Conservation (phyloP, 2,797 vertebrate species). For the Notamacropus eugenii region DNA sequence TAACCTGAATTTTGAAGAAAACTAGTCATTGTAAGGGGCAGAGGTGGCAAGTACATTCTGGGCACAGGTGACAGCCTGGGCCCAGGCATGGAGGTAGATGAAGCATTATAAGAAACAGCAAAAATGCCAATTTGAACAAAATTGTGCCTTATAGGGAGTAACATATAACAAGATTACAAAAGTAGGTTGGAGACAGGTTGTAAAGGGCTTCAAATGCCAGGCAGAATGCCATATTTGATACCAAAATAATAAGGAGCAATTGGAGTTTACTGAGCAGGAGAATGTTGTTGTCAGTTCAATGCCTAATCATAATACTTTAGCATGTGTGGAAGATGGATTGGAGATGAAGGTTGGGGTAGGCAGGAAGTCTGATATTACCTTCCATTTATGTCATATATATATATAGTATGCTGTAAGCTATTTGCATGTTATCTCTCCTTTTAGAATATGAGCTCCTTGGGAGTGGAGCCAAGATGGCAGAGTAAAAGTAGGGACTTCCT, state of each 20-base stretch:
- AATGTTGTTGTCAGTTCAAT: not conserved
- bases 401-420: not conserved
- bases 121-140: not conserved
- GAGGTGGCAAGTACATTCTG: not conserved
- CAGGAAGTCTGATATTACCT: not conserved
- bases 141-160: not conserved
- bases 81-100: not conserved
- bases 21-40: not conserved
- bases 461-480: too few relatives aligned
- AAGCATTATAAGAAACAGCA: not conserved
- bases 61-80: not conserved
- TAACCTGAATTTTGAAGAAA: not conserved
- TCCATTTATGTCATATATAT: too few relatives aligned
- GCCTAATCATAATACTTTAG: not conserved
- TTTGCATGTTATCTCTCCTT: not conserved
- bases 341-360: not conserved
- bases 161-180: not conserved
- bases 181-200: not conserved
- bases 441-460: not conserved
- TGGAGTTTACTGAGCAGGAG: not conserved
- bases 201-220: not conserved
- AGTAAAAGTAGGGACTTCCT: too few relatives aligned
- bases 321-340: not conserved
- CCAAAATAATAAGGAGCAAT: not conserved
- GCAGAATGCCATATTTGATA: not conserved